phyloP scores from a whole-genome alignment of 2,888 invertebrate species.

The Mythimna pallens region DNA sequence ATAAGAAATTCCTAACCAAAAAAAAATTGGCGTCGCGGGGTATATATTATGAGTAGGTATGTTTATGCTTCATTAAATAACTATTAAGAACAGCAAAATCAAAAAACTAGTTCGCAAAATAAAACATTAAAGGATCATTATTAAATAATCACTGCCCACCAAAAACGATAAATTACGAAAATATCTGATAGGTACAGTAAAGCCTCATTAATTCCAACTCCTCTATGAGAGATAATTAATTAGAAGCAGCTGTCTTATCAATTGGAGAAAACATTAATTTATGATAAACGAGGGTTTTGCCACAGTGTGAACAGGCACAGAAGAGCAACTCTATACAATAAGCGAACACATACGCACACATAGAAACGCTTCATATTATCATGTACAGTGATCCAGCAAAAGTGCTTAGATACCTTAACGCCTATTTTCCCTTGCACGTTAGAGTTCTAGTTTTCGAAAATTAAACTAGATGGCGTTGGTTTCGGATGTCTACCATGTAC shows the following conservation, averaged over 20 bases:
- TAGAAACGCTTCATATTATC: background rate
- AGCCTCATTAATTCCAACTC: constrained; percentile 26
- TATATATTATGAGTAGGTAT: too few relatives aligned
- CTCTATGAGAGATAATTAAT: constrained; percentile 43
- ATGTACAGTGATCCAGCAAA: too few relatives aligned
- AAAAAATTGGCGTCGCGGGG: too few relatives aligned
- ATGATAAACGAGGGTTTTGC: constrained; percentile 34
- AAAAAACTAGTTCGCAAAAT: background rate
- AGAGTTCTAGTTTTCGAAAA: too few relatives aligned
- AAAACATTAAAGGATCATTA: background rate
- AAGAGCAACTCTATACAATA: background rate
- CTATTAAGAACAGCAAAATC: background rate
- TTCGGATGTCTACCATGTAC: too few relatives aligned
- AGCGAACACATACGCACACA: too few relatives aligned
- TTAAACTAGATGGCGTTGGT: too few relatives aligned
- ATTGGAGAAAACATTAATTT: constrained; percentile 46
- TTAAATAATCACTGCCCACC: background rate
- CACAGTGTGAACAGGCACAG: background rate
- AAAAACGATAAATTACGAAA: constrained; percentile 18
- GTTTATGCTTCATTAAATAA: too few relatives aligned
- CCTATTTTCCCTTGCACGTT: too few relatives aligned
- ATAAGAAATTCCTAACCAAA: too few relatives aligned
- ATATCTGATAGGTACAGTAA: background rate
- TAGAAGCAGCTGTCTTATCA: constrained; percentile 35
- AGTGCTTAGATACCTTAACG: too few relatives aligned